A percentile compares a stretch with the other conserved stretches of the same genome.
Evolutionary conservation across 1,140 invertebrate genomes (phyloP).

Genomic region (Zaprionus ornatus): DNA sequence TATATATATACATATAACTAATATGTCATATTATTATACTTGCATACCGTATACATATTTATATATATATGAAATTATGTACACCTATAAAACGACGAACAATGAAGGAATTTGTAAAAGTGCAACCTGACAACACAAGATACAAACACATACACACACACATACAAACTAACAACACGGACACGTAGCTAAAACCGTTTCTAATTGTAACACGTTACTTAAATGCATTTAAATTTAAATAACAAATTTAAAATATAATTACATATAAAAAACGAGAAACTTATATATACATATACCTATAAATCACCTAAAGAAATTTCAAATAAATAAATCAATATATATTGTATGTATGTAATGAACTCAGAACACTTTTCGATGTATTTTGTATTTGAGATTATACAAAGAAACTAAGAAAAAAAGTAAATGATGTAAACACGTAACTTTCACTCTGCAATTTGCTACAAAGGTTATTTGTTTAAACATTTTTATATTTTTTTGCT

Average conservation of each 20-base stretch:
- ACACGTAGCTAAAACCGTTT: slow-evolving; percentile 56
- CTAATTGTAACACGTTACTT: slow-evolving; percentile 78
- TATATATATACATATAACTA: slow-evolving; percentile 13
- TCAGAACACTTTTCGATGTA: slow-evolving; percentile 67
- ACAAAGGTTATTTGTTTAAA: slow-evolving; percentile 60
- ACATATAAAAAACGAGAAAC: background rate
- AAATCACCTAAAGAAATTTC: slow-evolving; percentile 34
- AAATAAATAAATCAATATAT: slow-evolving; percentile 50
- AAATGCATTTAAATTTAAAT: slow-evolving; percentile 80
- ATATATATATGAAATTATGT: slow-evolving; percentile 54
- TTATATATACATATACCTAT: slow-evolving; percentile 1
- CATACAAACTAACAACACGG: background rate
- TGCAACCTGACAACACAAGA: slow-evolving; percentile 55
- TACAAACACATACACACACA: no score
- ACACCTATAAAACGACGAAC: slow-evolving; percentile 38
- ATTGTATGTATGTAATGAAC: slow-evolving; percentile 54
- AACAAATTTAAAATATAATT: slow-evolving; percentile 55
- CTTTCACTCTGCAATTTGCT: slow-evolving; percentile 57
- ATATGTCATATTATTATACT: slow-evolving; percentile 53
- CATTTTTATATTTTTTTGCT: slow-evolving; percentile 64
- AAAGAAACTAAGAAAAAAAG: slow-evolving; percentile 17
- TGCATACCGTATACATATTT: slow-evolving; percentile 40
- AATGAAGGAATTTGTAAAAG: slow-evolving; percentile 57
- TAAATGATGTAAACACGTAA: background rate
- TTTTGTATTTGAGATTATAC: slow-evolving; percentile 77